Evolutionary conservation across 2,888 invertebrate species (phyloP).

Genomic region (Eurois occulta): DNA sequence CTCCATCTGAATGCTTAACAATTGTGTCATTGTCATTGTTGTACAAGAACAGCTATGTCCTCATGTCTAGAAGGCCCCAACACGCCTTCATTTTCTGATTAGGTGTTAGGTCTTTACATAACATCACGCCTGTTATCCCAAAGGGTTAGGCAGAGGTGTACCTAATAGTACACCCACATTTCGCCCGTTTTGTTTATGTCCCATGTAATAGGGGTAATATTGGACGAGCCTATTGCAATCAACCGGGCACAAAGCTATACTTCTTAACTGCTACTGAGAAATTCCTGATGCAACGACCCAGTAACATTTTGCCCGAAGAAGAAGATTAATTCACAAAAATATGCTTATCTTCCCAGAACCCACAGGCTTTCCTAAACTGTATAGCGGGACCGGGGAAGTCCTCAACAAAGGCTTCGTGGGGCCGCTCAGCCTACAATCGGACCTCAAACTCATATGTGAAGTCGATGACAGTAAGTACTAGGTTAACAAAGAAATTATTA

Average conservation of each 20-base stretch:
- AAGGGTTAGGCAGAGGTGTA: neutral
- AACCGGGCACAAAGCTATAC: neutral
- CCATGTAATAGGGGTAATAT: neutral
- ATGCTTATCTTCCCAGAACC: constrained; percentile 71
- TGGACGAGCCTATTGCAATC: neutral
- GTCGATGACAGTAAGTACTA: constrained; percentile 76
- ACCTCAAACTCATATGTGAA: constrained; percentile 78
- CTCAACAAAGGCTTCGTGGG: constrained; percentile 74
- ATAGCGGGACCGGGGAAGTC: constrained; percentile 69
- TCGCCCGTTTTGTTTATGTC: neutral
- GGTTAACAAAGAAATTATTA: neutral
- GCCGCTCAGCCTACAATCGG: constrained; percentile 76
- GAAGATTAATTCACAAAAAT: neutral
- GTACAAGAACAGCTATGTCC: neutral
- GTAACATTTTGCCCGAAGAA: neutral
- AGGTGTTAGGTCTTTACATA: neutral
- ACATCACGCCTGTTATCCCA: neutral
- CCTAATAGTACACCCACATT: neutral
- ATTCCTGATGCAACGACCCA: neutral
- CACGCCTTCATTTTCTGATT: neutral
- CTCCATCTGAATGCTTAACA: neutral
- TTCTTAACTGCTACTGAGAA: neutral
- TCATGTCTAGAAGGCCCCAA: neutral
- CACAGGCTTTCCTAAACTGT: constrained; percentile 77
- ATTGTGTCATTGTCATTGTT: neutral